These are phyloP conservation scores for Sphyrna mokarran DNA, from an alignment of 2,113 vertebrate genomes.

Conservation along the genomic window DNA sequence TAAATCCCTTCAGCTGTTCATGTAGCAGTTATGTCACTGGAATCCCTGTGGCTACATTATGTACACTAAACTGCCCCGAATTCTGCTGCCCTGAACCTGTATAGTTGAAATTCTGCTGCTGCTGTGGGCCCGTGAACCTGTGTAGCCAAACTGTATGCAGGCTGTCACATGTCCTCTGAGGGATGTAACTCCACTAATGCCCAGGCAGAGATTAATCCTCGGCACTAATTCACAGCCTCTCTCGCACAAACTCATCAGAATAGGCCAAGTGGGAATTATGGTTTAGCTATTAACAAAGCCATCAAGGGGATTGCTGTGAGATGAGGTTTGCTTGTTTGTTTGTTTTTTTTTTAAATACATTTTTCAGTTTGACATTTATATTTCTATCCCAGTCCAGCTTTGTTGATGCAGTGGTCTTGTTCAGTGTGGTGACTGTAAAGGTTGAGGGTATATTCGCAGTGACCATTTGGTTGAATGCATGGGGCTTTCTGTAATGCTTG, in stretches of 20 bases:
- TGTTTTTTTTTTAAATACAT: background rate
- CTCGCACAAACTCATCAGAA: background rate
- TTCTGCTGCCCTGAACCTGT: conserved; percentile 18
- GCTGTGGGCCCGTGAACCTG: conserved; percentile 25
- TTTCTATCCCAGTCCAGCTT: background rate
- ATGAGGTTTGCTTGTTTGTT: conserved; percentile 15
- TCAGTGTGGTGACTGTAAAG: background rate
- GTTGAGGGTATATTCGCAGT: conserved; percentile 4
- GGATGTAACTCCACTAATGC: conserved; percentile 24
- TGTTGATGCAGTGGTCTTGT: conserved; percentile 1
- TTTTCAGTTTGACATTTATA: conserved; percentile 14
- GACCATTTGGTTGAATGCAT: conserved; percentile 5
- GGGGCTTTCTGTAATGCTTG: conserved; percentile 5
- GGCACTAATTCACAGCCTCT: conserved; percentile 6
- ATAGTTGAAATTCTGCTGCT: background rate
- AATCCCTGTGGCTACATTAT: conserved; percentile 9
- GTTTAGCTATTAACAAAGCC: conserved; percentile 8
- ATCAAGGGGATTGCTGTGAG: background rate
- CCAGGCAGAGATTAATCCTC: conserved; percentile 30
- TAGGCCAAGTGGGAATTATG: conserved; percentile 31
- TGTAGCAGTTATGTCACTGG: conserved; percentile 28
- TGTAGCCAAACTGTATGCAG: background rate
- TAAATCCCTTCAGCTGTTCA: conserved; percentile 32
- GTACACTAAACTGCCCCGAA: background rate
- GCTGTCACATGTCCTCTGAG: conserved; percentile 29